Conservation (phyloP, 2,113 vertebrate species). For the Hydrolagus affinis region DNA sequence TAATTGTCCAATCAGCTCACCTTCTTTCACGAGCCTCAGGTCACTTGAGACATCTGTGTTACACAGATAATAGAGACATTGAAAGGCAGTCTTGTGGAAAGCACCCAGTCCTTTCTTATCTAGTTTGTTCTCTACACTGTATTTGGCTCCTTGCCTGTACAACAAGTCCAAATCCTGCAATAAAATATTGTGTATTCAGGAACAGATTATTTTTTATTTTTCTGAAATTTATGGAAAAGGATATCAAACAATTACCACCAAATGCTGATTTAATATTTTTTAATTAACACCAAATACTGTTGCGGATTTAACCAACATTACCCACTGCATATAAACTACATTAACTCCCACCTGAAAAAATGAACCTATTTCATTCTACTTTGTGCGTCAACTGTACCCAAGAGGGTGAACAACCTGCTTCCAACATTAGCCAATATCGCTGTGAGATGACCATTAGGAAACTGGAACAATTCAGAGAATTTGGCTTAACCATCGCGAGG, state of each 20-base stretch:
- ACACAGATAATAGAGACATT: no score
- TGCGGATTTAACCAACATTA: neutral
- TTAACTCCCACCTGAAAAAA: neutral
- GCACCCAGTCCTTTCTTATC: no score
- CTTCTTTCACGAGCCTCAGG: neutral
- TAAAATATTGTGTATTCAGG: no score
- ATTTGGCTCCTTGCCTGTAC: no score
- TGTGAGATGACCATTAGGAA: neutral
- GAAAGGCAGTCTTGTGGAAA: no score
- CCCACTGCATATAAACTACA: no score
- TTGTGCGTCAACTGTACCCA: neutral
- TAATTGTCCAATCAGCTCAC: neutral
- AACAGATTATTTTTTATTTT: no score
- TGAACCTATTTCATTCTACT: neutral
- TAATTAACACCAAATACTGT: slow-evolving; percentile 45
- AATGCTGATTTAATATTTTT: no score
- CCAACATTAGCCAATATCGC: neutral
- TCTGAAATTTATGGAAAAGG: slow-evolving; percentile 90
- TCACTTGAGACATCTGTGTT: no score
- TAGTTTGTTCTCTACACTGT: no score
- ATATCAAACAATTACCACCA: no score
- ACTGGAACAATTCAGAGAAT: neutral
- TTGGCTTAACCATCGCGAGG: neutral
- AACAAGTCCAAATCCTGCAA: no score
- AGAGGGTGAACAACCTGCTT: neutral